Conservation (phyloP, 1,140 invertebrate genomes). For the Mamestra configurata region DNA sequence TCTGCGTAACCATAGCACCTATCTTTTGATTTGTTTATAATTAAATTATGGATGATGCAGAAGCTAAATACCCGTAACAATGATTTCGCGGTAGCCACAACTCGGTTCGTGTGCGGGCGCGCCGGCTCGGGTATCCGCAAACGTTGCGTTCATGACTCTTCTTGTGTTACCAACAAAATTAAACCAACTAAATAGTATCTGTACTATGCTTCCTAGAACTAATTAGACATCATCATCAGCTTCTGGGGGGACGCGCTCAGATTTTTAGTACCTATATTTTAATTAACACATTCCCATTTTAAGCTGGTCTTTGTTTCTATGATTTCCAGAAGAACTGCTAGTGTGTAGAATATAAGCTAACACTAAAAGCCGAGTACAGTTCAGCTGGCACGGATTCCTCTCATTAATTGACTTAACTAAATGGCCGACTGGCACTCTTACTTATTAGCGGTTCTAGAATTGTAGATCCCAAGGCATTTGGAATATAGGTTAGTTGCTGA, state of each 20-base stretch:
- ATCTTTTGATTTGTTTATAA: not conserved
- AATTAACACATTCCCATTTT: too few species aligned
- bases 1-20: too few species aligned
- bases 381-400: not conserved
- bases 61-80: not conserved
- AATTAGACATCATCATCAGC: not conserved
- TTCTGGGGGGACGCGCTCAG: too few species aligned
- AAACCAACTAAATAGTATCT: too few species aligned
- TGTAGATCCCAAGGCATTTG: not conserved
- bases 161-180: conserved; percentile 17
- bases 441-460: not conserved
- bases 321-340: too few species aligned
- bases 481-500: not conserved
- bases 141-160: conserved; percentile 13
- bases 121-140: conserved; percentile 28
- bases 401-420: not conserved
- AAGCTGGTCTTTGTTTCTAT: too few species aligned
- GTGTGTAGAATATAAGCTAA: too few species aligned
- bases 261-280: too few species aligned
- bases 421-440: not conserved
- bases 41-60: not conserved
- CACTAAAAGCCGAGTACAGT: not conserved
- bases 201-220: not conserved
- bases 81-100: conserved; percentile 43
- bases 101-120: conserved; percentile 51